Evolutionary conservation across 2,888 invertebrate genomes (phyloP), one percentile per base, ranked within the genome.

Genomic region (Euclidia mi): DNA sequence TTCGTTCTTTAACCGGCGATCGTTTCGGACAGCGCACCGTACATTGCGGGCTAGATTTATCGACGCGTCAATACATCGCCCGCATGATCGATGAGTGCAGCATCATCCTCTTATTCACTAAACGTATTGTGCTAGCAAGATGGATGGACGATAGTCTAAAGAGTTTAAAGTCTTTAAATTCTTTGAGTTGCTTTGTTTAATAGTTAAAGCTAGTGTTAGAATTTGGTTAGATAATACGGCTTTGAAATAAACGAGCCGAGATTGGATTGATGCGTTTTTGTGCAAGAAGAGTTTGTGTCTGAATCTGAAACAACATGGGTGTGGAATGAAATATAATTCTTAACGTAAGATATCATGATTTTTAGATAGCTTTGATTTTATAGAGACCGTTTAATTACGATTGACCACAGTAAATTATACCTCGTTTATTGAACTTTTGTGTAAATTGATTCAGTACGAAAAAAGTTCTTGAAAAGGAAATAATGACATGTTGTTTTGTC

Each of bases 1-100:
- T 37, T 42, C 35, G 10, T 29, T 40, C 7, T 43, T 18, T 11
- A 35, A 48, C 15, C 15, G 17, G 41, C 59, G 56, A 49, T 60
- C 63, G 53, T 42, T 45, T 43, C 46, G 45, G 38, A 34, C 32
- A 20, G 59, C 50, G 45, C 63, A 32, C 32, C 50, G 56, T 75
- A 66, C 76, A 75, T 60, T 50, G 71, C 63, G 53, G 76, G 56
- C 56, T 64, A 75, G 71, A 76, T 78, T 77, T 80, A 78, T 71
- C 64, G 63, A 57, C 57, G 65, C 68, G 71, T 69, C 78, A 71
- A 70, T 66, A 61, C 62, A 59, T 66, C 47, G 75, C 59, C 60
- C 31, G 60, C 60, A 72, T 73, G 71, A 70, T 67, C 60, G 79
- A 76, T 73, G 69, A 41, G 58, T 49, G 46, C 49, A 56, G 61